Percentiles rank a stretch among this genome's conserved stretches.
Evolutionary conservation across 2,113 vertebrate species (phyloP).

Genomic region (Pan troglodytes): NHGRI_mPanTro3-v2.1_pri NC_086015.1:180601501-180602000

Average conservation of each 20-base stretch:
- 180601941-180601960: slow-evolving; percentile 52
- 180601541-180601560: slow-evolving; percentile 74
- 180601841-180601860: background rate
- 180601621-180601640: slow-evolving; percentile 62
- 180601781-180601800: slow-evolving; percentile 30
- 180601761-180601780: background rate
- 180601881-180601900: background rate
- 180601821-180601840: background rate
- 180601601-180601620: slow-evolving; percentile 72
- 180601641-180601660: slow-evolving; percentile 63
- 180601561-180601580: slow-evolving; percentile 79
- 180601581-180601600: slow-evolving; percentile 64
- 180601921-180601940: slow-evolving; percentile 71
- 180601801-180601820: background rate
- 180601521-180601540: slow-evolving; percentile 40
- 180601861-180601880: background rate
- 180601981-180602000: slow-evolving; percentile 23
- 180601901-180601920: slow-evolving; percentile 54
- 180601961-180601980: slow-evolving; percentile 22
- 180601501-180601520: slow-evolving; percentile 59
- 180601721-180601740: slow-evolving; percentile 15
- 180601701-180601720: slow-evolving; percentile 61
- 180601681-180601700: slow-evolving; percentile 32
- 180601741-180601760: background rate
- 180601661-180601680: slow-evolving; percentile 52